Percentiles rank a stretch among this genome's conserved stretches.
These are phyloP conservation scores for Acronicta aceris DNA, from an alignment of 2,888 invertebrate genomes.

Conservation along the genomic window DNA sequence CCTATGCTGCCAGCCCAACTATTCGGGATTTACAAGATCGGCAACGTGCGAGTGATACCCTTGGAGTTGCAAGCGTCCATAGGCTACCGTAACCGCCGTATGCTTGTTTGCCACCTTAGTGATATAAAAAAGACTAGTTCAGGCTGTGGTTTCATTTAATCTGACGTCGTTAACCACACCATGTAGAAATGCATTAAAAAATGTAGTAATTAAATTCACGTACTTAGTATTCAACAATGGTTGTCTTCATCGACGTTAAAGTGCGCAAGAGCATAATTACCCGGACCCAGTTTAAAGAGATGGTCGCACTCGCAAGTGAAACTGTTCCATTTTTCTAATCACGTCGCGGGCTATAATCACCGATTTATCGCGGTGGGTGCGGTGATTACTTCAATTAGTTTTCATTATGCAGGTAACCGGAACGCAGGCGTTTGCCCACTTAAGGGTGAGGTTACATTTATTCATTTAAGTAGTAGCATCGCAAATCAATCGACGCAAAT, in stretches of 20 bases:
- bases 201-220: neutral
- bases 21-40: too few relatives aligned
- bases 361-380: slow-evolving; percentile 7
- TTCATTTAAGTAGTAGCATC: neutral
- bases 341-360: slow-evolving; percentile 10
- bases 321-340: slow-evolving; percentile 12
- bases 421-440: slow-evolving; percentile 2
- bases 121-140: too few relatives aligned
- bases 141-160: too few relatives aligned
- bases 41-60: too few relatives aligned
- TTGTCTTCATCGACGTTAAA: neutral
- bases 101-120: too few relatives aligned
- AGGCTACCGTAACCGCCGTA: too few relatives aligned
- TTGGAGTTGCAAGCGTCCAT: too few relatives aligned
- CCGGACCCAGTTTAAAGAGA: neutral
- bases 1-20: too few relatives aligned
- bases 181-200: too few relatives aligned
- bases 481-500: neutral
- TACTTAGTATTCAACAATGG: neutral
- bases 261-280: slow-evolving; percentile 1
- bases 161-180: too few relatives aligned
- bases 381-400: slow-evolving; percentile 17
- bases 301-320: slow-evolving; percentile 5
- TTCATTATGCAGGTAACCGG: slow-evolving; percentile 13
- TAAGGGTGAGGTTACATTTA: neutral